These are phyloP conservation scores for Kryptopterus vitreolus DNA, from an alignment of 2,797 vertebrate genomes.

Conservation along the genomic window DNA sequence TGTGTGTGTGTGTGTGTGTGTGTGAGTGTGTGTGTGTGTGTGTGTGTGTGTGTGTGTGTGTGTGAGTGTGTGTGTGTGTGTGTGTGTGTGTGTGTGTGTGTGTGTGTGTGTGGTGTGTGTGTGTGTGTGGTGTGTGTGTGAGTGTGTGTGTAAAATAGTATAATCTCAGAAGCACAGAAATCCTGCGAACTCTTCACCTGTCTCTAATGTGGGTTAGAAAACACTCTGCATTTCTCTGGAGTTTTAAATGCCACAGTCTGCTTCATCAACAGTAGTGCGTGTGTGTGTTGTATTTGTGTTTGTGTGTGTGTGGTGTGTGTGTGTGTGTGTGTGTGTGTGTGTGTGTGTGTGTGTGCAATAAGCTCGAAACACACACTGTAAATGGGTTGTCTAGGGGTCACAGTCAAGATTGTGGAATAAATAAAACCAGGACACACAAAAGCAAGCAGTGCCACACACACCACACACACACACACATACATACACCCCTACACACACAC, in stretches of 20 bases:
- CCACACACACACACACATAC: not conserved
- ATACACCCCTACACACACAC: not conserved
- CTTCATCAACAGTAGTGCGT: not conserved
- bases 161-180: slow-evolving; percentile 25
- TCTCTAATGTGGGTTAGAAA: slow-evolving; percentile 15
- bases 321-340: not conserved
- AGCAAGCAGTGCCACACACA: not conserved
- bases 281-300: not conserved
- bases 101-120: slow-evolving; percentile 19
- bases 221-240: slow-evolving; percentile 11
- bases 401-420: slow-evolving; percentile 17
- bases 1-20: not conserved
- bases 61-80: not conserved
- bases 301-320: not conserved
- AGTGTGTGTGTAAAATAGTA: not conserved
- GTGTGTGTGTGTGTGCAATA: not conserved
- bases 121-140: too few species aligned
- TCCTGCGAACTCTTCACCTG: slow-evolving; percentile 16
- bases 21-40: slow-evolving; percentile 13
- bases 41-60: slow-evolving; percentile 8
- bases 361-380: not conserved
- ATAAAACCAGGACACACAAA: not conserved
- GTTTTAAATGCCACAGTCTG: slow-evolving; percentile 31
- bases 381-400: slow-evolving; percentile 19
- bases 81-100: slow-evolving; percentile 4